Percentiles rank a stretch among this genome's conserved stretches.
Conservation (phyloP, 2,888 invertebrate genomes). For the Tipula lateralis region DNA sequence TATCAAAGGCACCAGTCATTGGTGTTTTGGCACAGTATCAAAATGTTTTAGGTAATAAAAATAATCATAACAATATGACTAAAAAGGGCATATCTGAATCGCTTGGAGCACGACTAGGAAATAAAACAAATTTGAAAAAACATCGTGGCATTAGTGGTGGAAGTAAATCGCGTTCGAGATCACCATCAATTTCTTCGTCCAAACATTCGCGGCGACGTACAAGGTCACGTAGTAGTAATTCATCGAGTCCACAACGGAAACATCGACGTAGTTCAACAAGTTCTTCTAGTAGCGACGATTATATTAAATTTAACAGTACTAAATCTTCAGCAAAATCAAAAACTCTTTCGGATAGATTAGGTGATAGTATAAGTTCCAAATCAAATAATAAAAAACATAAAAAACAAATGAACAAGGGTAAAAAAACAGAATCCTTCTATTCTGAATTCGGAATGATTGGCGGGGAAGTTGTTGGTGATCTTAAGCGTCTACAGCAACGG, state of each 20-base stretch:
- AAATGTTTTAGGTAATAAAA: constrained; percentile 46
- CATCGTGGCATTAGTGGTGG: constrained; percentile 43
- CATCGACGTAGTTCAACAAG: constrained; percentile 51
- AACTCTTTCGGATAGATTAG: constrained; percentile 54
- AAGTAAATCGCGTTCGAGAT: constrained; percentile 43
- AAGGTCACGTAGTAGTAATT: constrained; percentile 40
- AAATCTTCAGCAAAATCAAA: background rate
- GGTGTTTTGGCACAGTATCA: constrained; percentile 58
- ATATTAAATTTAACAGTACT: constrained; percentile 39
- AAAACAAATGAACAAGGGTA: constrained; percentile 39
- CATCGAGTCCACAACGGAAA: constrained; percentile 53
- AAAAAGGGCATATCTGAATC: constrained; percentile 54
- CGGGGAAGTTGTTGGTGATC: constrained; percentile 66
- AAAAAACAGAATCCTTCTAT: constrained; percentile 56
- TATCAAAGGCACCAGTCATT: constrained; percentile 56
- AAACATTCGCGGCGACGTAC: constrained; percentile 44
- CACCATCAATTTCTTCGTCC: constrained; percentile 36
- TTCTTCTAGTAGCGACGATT: constrained; percentile 39
- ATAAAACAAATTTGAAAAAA: constrained; percentile 49
- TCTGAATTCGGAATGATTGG: constrained; percentile 60
- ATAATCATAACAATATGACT: constrained; percentile 37
- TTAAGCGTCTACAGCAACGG: constrained; percentile 76
- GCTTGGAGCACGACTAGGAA: constrained; percentile 56
- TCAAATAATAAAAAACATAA: constrained; percentile 46
- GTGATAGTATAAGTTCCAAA: constrained; percentile 39